Base-by-base conservation (phyloP, 2,888 invertebrate species). In the Dasypolia templi region DNA sequence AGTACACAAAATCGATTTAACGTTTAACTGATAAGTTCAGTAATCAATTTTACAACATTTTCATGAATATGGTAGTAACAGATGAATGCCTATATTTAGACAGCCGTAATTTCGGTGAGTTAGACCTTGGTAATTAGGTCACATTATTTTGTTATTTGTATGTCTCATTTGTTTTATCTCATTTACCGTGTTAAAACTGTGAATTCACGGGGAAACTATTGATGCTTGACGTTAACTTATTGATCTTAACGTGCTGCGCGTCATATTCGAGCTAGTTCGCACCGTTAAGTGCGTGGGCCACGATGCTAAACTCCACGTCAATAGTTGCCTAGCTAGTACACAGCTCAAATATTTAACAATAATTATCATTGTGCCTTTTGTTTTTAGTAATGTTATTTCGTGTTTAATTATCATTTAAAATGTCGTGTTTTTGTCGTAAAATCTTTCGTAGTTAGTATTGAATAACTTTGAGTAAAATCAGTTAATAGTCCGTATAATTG, bases 1-100 rank as follows among this genome's bases (percentile, higher is more conserved):
- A 64, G 2, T 59, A 58, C 39, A 73, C 56, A 67, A 79, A 70
- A 69, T 77, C 49, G 35, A 69, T 72, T 53, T 35, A 68, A 51
- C 9, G 32, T 55, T 51, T 12, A 59, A 70, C 51, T 55, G 26
- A 65, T 44, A 59, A 65, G 12, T 61, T 32, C 3, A 62, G n/a
- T 39, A 39, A 39, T 39, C 7, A 39, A 79, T 61, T 56, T 11
- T 65, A 55, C n/a, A 61, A 44, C 39, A 49, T 49, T 39, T 44
- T 42, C 19, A 44, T 44, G 35, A 76, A 39, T 44, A 75, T 22
- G 19, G 14, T 69, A 26, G 46, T 17, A 55, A 32, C n/a, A 46
- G 61, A 35, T 46, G n/a, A 69, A 42, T 49, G 32, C 32, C 46
- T 53, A n/a, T 17, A 61, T 61, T 14, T 14, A 49, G 32, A 39